Base-by-base conservation (phyloP, 2,113 vertebrate genomes). In the Oostethus manadensis region DNA sequence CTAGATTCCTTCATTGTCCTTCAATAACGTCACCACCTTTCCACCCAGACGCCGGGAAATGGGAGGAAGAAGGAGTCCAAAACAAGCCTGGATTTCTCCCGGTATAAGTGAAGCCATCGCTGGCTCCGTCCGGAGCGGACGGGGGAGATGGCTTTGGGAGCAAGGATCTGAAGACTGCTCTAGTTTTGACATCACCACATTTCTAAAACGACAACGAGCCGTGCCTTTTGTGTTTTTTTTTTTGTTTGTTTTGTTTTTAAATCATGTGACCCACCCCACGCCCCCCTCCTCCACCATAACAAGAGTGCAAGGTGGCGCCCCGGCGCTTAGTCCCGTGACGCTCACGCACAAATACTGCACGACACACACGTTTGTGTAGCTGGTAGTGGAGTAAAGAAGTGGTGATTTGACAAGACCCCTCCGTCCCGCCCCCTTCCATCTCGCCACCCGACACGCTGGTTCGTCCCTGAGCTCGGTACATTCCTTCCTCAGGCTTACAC, bases 181-280 rank as follows among this genome's bases (percentile, higher is more conserved):
- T 86, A 87, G 63, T 79, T 84, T 8, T 65, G 64, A 85, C 78
- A 77, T 81, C 71, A 84, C 74, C 83, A 88, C 84, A 68, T 78
- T 40, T 84, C 82, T 88, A 88, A 83, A 80, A 86, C 72, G 50
- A 86, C 82, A 80, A 86, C 58, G 69, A 83, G 80, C 76, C 21
- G 76, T 79, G 82, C 79, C 80, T 46, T 46, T 26, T 56, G 29
- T 33, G 29, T 33, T 33, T 33, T 33, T 5, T 33, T 33, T 7
- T 33, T 4, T 26, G 7, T 20, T 0, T 18, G 40, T 20, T 38
- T 15, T 17, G 26, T 73, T 76, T 73, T 73, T 71, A 20, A 55
- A 76, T 79, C 57, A 65, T 62, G 79, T 72, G 68, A 80, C 64
- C 70, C 71, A 56, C 26, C 45, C 73, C 65, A 35, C 20, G 16